A percentile compares a stretch with the other conserved stretches of the same genome.
These are phyloP conservation scores for Aradus depressus DNA, from an alignment of 2,888 invertebrate genomes.

Conservation along the genomic window DNA sequence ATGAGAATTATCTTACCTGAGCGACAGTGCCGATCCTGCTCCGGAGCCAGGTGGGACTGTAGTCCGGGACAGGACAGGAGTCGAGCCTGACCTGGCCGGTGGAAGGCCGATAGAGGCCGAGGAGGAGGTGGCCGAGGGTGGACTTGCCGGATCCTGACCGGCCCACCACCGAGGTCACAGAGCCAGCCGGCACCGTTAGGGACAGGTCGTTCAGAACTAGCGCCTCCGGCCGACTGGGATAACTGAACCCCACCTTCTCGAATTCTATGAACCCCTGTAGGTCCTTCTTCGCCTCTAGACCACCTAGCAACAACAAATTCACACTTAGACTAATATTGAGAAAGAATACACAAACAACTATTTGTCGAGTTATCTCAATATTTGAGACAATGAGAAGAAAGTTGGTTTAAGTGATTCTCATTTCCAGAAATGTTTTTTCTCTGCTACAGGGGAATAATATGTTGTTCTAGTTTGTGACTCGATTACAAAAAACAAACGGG, in stretches of 20 bases:
- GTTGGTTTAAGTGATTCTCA: too few relatives aligned
- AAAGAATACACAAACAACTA: too few relatives aligned
- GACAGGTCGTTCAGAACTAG: slow-evolving; percentile 52
- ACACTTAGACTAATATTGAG: too few relatives aligned
- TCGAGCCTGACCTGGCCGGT: slow-evolving; percentile 62
- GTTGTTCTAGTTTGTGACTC: too few relatives aligned
- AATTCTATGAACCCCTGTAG: slow-evolving; percentile 63
- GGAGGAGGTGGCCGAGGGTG: slow-evolving; percentile 70
- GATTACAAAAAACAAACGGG: too few relatives aligned
- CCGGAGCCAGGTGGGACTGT: slow-evolving; percentile 78
- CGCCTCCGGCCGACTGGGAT: slow-evolving; percentile 51
- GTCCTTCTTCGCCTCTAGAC: slow-evolving; percentile 43
- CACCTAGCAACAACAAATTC: slow-evolving; percentile 42
- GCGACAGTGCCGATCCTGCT: slow-evolving; percentile 79
- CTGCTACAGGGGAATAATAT: too few relatives aligned
- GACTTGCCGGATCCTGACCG: slow-evolving; percentile 92
- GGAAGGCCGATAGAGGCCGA: slow-evolving; percentile 77
- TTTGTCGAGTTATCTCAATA: too few relatives aligned
- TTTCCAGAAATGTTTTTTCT: too few relatives aligned
- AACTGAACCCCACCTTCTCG: slow-evolving; percentile 59
- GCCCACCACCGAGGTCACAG: slow-evolving; percentile 76
- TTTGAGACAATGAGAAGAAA: too few relatives aligned
- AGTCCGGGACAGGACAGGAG: slow-evolving; percentile 55
- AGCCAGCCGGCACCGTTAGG: slow-evolving; percentile 54
- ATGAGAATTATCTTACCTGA: slow-evolving; percentile 46